Base-by-base conservation (phyloP, 2,113 vertebrate genomes). In the Australoheros scitulus region DNA sequence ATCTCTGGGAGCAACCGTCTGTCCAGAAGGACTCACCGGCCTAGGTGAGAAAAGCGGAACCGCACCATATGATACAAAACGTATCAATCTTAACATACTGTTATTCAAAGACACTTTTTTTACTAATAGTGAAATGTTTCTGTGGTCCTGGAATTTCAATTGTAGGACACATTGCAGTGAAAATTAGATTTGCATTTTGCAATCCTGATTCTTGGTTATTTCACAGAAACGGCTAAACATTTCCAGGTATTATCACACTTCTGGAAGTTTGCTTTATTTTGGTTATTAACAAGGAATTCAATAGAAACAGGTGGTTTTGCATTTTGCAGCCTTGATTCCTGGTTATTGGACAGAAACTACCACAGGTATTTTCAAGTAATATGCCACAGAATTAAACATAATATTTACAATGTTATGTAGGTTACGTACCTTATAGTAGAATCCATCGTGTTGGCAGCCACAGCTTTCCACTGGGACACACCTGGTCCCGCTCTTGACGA, bases 381-480 rank as follows among this genome's bases (percentile, higher is more conserved):
- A 24, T 58, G 22, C 13, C 56, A 58, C 36, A 38, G 11, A 58
- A 6, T 24, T 58, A 58, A 11, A 58, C 11, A 58, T 58, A 24
- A 58, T 58, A 58, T 58, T 58, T 58, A 58, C 56, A 3, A n/a
- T 24, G n/a, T 6, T 58, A 9, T 5, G 7, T 9, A 8, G n/a
- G 22, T 58, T 57, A 22, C 22, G n/a, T 57, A 88, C 82, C 13
- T 50, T 47, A 57, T 86, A 88, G 82, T 96, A 97, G 89, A 91
- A 85, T 4, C 90, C 93, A 0, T 89, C 11, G 4, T 95, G 77
- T 3, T 79, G 84, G 72, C 97, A 97, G 1, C 96, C 95, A 5
- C 97, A 97, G 2, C 29, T 83, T 22, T 94, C 89, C 1, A 52
- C 0, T 3, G 94, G 93, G 2, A 97, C 93, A 3, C 97, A 97